Evolutionary conservation across 2,113 vertebrate species (phyloP).

Genomic region (Barnardius zonarius): DNA sequence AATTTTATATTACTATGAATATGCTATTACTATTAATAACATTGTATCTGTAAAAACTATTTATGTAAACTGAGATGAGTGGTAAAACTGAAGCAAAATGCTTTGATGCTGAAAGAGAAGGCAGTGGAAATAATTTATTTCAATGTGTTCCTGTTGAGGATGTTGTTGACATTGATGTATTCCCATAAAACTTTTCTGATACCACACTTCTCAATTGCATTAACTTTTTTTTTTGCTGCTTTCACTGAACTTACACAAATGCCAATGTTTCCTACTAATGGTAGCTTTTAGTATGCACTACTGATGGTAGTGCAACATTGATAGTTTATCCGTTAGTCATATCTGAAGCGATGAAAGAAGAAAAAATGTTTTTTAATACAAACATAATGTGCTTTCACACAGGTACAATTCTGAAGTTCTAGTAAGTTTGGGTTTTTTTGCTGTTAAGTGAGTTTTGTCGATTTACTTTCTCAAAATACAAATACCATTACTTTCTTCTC

Average conservation of each 20-base stretch:
- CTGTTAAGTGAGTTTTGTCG: not conserved
- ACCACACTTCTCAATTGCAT: not conserved
- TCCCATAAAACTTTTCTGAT: not conserved
- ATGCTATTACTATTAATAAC: not conserved
- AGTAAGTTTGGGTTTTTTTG: not conserved
- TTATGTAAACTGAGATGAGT: not conserved
- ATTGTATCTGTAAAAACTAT: not conserved
- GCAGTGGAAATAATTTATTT: not conserved
- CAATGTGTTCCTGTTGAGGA: not conserved
- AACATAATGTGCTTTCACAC: not conserved
- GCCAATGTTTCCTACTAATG: not conserved
- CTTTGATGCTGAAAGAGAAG: not conserved
- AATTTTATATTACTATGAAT: not conserved
- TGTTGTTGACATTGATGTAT: not conserved
- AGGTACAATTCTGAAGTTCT: not conserved
- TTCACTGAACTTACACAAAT: not conserved
- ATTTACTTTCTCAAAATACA: not conserved
- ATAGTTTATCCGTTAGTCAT: not conserved
- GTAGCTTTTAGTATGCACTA: not conserved
- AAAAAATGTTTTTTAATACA: not conserved
- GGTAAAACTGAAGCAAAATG: not conserved
- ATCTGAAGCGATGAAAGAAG: not conserved
- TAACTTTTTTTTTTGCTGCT: not conserved
- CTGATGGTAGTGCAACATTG: not conserved
- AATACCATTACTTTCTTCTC: not conserved